Evolutionary conservation across 92 coral and sea anemone species (phyloP).

Genomic region (Siderastrea siderea): DNA sequence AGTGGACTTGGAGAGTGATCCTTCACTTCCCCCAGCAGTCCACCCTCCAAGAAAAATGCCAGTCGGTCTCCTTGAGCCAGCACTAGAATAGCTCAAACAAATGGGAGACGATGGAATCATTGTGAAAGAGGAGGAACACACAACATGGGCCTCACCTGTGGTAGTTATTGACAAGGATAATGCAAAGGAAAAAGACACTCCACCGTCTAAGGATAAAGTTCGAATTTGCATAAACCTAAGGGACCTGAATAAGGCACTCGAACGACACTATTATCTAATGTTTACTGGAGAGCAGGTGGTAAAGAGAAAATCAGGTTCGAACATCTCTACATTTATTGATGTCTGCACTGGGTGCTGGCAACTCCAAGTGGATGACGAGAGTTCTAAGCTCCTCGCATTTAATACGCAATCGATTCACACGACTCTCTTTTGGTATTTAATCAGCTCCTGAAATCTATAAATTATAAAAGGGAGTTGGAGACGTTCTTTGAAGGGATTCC

Average conservation of each 20-base stretch:
- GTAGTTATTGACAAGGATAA: conserved; percentile 53
- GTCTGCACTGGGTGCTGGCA: too few relatives aligned
- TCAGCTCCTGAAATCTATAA: too few relatives aligned
- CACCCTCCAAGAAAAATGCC: conserved; percentile 67
- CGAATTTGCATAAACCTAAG: conserved; percentile 61
- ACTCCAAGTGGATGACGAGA: too few relatives aligned
- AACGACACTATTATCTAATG: conserved; percentile 48
- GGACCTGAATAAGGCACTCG: conserved; percentile 49
- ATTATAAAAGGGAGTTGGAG: too few relatives aligned
- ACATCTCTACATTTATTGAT: not conserved
- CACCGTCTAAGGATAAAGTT: conserved; percentile 22
- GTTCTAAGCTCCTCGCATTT: too few relatives aligned
- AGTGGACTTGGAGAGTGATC: too few relatives aligned
- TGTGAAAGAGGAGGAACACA: conserved; percentile 57
- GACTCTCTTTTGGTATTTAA: too few relatives aligned
- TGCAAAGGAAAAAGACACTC: conserved; percentile 32
- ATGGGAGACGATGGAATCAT: conserved; percentile 64
- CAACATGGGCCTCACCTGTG: conserved; percentile 66
- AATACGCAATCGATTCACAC: too few relatives aligned
- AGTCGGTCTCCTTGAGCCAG: conserved; percentile 57
- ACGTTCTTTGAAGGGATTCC: too few relatives aligned
- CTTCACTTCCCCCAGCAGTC: conserved; percentile 21
- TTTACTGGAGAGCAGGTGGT: conserved; percentile 51
- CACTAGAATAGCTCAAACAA: conserved; percentile 47
- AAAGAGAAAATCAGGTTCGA: conserved; percentile 2